Conservation (phyloP, 2,888 invertebrate species). For the Synanthedon andrenaeformis region DNA sequence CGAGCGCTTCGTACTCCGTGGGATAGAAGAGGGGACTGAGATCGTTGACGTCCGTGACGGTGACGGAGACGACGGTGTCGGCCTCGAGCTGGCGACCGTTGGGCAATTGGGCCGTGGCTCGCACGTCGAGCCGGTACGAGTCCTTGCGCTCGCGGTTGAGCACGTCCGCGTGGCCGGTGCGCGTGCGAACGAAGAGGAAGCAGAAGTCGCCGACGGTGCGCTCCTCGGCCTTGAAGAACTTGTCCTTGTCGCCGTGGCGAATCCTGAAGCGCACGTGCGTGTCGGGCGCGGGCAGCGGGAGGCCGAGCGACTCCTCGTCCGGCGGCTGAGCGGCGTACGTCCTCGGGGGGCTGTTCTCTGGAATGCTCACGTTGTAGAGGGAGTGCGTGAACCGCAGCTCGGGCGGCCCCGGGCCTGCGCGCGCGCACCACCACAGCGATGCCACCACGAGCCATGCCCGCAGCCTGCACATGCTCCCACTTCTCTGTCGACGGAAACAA, state of each 20-base stretch:
- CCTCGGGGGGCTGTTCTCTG: conserved; percentile 92
- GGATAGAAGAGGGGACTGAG: conserved; percentile 94
- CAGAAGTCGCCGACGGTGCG: conserved; percentile 93
- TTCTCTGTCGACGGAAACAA: neutral
- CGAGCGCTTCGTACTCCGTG: conserved; percentile 85
- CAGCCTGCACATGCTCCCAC: conserved; percentile 14
- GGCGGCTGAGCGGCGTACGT: conserved; percentile 82
- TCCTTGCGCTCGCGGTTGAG: conserved; percentile 94
- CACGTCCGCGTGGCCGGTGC: conserved; percentile 87
- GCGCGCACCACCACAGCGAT: conserved; percentile 37
- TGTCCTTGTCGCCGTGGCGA: conserved; percentile 86
- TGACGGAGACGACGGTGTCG: conserved; percentile 77
- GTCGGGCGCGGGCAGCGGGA: conserved; percentile 56
- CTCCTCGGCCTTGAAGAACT: conserved; percentile 93
- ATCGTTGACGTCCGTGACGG: conserved; percentile 88
- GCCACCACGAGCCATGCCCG: conserved; percentile 40
- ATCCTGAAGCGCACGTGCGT: conserved; percentile 84
- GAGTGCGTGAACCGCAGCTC: conserved; percentile 64
- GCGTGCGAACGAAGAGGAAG: conserved; percentile 89
- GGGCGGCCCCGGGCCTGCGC: conserved; percentile 21
- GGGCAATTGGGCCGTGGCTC: conserved; percentile 69
- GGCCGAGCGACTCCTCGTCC: conserved; percentile 84
- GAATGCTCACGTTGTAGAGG: conserved; percentile 88
- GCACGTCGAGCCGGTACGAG: conserved; percentile 82
- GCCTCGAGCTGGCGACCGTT: conserved; percentile 75